These are phyloP conservation scores for Folsomia manolachei DNA, from an alignment of 2,888 invertebrate species.

Conservation along the genomic window DNA sequence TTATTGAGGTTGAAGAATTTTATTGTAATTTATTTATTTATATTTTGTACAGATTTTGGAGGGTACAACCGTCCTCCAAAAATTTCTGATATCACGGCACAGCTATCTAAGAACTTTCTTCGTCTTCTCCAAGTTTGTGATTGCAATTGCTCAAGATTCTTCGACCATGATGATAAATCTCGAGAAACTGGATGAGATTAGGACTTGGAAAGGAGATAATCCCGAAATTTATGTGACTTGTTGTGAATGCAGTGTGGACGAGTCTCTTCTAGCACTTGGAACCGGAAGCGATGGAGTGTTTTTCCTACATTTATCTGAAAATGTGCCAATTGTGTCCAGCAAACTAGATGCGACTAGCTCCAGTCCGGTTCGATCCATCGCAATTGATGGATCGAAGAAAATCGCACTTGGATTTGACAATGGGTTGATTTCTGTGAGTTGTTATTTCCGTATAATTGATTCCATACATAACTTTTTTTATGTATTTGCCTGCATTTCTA, in stretches of 20 bases:
- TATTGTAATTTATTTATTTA: too few species aligned
- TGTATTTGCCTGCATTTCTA: constrained; percentile 7
- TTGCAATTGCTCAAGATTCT: constrained; percentile 25
- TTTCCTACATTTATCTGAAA: constrained; percentile 24
- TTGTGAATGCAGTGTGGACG: constrained; percentile 22
- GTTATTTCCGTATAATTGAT: neutral
- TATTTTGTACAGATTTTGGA: constrained; percentile 18
- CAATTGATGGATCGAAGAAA: constrained; percentile 55
- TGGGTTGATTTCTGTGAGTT: constrained; percentile 64
- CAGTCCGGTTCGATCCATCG: constrained; percentile 36
- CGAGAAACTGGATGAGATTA: constrained; percentile 5
- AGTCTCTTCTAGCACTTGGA: constrained; percentile 32
- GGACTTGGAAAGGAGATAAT: constrained; percentile 23
- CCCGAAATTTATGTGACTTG: constrained; percentile 19
- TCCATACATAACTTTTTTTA: neutral
- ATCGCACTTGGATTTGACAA: constrained; percentile 65
- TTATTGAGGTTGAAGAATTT: too few species aligned
- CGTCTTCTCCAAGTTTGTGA: neutral
- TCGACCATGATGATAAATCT: constrained; percentile 27
- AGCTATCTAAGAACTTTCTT: neutral
- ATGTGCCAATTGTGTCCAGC: constrained; percentile 8
- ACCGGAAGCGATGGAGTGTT: constrained; percentile 30
- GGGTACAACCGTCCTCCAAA: neutral
- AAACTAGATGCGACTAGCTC: neutral
- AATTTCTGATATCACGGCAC: constrained; percentile 16